Base-by-base conservation (phyloP, 2,888 invertebrate genomes). In the Crepidodera aurea region DNA sequence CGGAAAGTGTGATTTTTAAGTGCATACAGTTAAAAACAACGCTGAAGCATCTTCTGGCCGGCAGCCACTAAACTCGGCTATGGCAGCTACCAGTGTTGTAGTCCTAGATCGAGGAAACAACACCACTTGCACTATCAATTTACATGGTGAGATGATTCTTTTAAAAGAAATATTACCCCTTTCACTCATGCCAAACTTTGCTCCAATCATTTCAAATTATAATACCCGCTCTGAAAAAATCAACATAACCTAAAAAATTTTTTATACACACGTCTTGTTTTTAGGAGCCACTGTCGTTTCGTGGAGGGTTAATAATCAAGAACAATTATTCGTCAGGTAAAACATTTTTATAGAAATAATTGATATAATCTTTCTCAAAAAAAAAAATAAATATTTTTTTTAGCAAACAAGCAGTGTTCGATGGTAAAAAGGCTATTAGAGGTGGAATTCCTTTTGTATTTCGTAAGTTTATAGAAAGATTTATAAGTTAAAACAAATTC, bases 371-470 rank as follows among this genome's bases (percentile, higher is more conserved):
- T n/a, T n/a, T n/a, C n/a, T n/a, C n/a, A n/a, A n/a, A n/a, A n/a
- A n/a, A n/a, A n/a, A n/a, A n/a, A n/a, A n/a, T n/a, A n/a, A n/a
- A n/a, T 12, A 22, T 4, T 25, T 29, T 51, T 87, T 88, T 62
- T 85, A 95, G 94, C 83, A 95, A 96, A 84, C 91, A 95, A 83
- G 94, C 97, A 55, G 90, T 96, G 60, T 97, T 96, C 83, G 96
- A 97, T 84, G 96, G 96, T 71, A 96, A 96, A 82, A 92, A 96
- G 81, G 92, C 96, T 68, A 97, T 97, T 80, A 87, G 97, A 79
- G 97, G 97, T 76, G 97, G 97, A 76, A 95, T 97, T 81, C 97
- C 97, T 66, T 92, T 97, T 82, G 94, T 97, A 69, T 97, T 97
- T 83, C 97, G 96, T 97, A 88, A 94, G 96, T 92, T 18, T 55